These are phyloP conservation scores for Hylaeus volcanicus DNA, from an alignment of 1,140 invertebrate species.

Conservation along the genomic window DNA sequence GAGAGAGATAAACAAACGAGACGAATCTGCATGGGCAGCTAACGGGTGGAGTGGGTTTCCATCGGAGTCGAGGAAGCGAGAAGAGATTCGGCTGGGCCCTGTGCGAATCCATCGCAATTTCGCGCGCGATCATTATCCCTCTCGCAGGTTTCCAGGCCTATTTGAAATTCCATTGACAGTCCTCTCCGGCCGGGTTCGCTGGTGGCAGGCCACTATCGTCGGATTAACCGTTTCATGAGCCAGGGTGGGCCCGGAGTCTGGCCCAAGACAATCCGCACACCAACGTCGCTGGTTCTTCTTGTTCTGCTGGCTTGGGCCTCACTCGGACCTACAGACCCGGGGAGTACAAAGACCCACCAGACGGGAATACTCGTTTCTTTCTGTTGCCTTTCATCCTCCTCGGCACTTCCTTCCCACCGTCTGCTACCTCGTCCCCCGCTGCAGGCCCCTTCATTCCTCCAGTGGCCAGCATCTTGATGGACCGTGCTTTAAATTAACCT, in stretches of 20 bases:
- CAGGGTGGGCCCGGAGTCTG: constrained; percentile 43
- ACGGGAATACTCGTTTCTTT: constrained; percentile 67
- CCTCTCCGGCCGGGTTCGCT: constrained; percentile 38
- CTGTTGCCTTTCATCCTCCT: constrained; percentile 66
- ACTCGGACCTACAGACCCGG: constrained; percentile 34
- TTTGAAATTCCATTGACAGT: constrained; percentile 64
- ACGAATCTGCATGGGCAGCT: constrained; percentile 18
- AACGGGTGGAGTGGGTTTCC: constrained; percentile 26
- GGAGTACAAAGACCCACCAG: constrained; percentile 66
- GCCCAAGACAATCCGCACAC: constrained; percentile 51
- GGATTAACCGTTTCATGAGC: constrained; percentile 60
- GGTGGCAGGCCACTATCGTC: constrained; percentile 52
- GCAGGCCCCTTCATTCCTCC: constrained; percentile 11
- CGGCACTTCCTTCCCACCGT: constrained; percentile 65
- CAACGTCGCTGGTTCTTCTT: constrained; percentile 47
- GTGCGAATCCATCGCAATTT: constrained; percentile 30
- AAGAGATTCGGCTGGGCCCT: constrained; percentile 16
- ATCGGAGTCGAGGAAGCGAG: not conserved
- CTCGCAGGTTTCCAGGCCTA: constrained; percentile 26
- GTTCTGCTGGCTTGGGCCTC: constrained; percentile 29
- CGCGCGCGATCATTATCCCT: constrained; percentile 58
- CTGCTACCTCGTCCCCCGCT: constrained; percentile 49
- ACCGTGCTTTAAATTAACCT: constrained; percentile 48
- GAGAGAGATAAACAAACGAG: not conserved
- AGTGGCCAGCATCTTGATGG: constrained; percentile 47